Conservation (phyloP, 2,797 vertebrate genomes). For the Eurystomus glaucurus region DNA sequence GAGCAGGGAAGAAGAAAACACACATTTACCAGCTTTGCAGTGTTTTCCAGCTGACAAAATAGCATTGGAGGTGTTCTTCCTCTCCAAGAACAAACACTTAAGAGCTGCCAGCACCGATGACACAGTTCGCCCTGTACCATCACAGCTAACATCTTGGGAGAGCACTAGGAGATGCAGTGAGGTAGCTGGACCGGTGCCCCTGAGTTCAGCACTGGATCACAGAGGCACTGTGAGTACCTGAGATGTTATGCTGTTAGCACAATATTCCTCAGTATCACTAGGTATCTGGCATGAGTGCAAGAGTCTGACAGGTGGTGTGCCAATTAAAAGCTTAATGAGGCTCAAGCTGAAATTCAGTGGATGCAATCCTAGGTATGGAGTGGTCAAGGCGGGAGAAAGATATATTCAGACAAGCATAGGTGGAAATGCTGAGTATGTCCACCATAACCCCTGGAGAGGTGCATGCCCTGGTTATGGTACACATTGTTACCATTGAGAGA, state of each 20-base stretch:
- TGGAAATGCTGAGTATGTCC: neutral
- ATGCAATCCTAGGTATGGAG: neutral
- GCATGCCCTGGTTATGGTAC: neutral
- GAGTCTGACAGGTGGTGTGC: neutral
- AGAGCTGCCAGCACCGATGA: neutral
- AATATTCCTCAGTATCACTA: neutral
- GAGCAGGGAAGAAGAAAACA: neutral
- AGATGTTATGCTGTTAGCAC: neutral
- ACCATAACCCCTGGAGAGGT: accelerated
- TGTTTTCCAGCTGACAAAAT: neutral
- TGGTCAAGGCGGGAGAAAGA: neutral
- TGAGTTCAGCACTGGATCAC: neutral
- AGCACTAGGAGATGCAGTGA: neutral
- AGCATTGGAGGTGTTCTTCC: neutral
- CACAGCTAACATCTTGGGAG: neutral
- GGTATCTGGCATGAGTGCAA: neutral
- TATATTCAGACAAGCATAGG: neutral
- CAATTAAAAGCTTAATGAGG: neutral
- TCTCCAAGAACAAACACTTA: neutral
- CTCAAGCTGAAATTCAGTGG: neutral
- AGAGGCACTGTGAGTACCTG: accelerated
- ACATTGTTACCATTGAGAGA: neutral
- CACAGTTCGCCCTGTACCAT: neutral
- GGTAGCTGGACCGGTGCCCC: neutral
- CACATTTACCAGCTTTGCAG: neutral